Base-by-base conservation (phyloP, 2,113 vertebrate species). In the Rattus norvegicus region DNA sequence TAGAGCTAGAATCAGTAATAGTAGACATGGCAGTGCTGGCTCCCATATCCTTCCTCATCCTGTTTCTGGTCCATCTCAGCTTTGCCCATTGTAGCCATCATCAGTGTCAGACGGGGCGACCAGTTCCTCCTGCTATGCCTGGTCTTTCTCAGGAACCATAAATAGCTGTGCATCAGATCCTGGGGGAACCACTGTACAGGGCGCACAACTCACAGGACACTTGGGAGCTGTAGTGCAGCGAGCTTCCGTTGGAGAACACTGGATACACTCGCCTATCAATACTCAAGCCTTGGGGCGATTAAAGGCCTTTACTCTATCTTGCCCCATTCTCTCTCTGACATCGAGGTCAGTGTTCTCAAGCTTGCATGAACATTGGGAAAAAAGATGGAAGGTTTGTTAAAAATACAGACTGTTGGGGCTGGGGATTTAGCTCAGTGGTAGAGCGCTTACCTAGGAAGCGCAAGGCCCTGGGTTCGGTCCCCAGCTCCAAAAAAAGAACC, bases 281-380 rank as follows among this genome's bases (percentile, higher is more conserved):
- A 65, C 2, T 47, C 22, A 69, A 59, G 59, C 91, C 88, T 90
- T 77, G 72, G 92, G 61, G 87, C 16, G 73, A 81, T 92, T 77
- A 56, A 94, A 87, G 90, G 61, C 61, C 26, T 91, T 94, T 77
- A 19, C 43, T 80, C 65, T 94, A 4, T 87, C 72, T 92, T 69
- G 73, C 56, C 69, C 90, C 33, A 24, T 89, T 72, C 54, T 47
- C 24, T 36, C 24, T 59, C 76, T 75, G 17, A 10, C 5, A 26
- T 90, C 91, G 17, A 76, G 94, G 80, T 63, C 85, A 86, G 47
- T 56, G 56, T 88, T 92, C 85, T 88, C 70, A 81, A 61, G 75
- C 33, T 59, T 63, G 20, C 17, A 4, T 11, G 36, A 17, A 36
- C 49, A 33, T 59, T 75, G 26, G 22, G 39, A 22, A 75, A 49